phyloP scores from a whole-genome alignment of 2,797 vertebrate species.

The Varecia variegata region DNA sequence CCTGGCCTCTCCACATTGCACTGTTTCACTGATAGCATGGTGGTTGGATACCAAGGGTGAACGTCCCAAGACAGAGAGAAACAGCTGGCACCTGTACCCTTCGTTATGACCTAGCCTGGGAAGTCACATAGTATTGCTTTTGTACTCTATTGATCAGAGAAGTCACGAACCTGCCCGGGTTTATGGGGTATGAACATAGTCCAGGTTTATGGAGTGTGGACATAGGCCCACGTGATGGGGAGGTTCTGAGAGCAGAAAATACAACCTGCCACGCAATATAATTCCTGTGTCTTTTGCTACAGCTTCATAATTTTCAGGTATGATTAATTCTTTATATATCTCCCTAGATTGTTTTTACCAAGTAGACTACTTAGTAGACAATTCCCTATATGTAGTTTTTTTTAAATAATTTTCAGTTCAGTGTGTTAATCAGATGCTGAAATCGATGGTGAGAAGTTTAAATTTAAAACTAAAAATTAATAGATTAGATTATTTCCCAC shows the following conservation, averaged over 20 bases:
- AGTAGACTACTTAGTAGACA: not conserved
- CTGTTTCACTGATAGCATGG: not conserved
- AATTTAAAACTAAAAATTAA: not conserved
- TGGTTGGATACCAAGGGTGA: not conserved
- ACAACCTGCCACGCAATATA: not conserved
- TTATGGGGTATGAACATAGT: not conserved
- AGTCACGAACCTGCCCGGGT: not conserved
- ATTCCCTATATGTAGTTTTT: not conserved
- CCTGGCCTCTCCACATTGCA: not conserved
- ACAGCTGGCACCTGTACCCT: not conserved
- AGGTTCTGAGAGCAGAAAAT: not conserved
- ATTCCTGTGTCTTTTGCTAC: not conserved
- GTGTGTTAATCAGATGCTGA: not conserved
- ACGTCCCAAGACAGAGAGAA: not conserved
- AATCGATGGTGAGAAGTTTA: not conserved
- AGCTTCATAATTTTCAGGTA: not conserved
- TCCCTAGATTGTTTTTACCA: not conserved
- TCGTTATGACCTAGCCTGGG: not conserved
- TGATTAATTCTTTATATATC: not conserved
- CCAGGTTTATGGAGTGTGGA: not conserved
- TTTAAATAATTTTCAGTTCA: not conserved
- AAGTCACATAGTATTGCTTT: not conserved
- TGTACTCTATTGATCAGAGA: not conserved
- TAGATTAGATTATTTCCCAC: not conserved
- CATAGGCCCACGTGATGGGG: not conserved